Conservation (phyloP, 2,113 vertebrate species). For the Naja naja region DNA sequence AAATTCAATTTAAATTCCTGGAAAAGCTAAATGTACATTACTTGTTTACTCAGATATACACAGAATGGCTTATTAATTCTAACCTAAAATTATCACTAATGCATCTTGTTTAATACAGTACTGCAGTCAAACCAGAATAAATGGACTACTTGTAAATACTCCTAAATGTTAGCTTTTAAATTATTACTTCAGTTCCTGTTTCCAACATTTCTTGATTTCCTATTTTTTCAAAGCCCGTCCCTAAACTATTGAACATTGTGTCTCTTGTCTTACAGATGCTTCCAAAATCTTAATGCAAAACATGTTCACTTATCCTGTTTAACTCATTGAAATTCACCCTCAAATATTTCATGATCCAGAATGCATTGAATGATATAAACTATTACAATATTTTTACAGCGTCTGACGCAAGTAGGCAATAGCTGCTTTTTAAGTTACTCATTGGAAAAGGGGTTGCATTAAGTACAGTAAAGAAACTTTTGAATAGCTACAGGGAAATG, state of each 20-base stretch:
- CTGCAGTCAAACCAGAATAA: neutral
- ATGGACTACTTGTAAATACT: neutral
- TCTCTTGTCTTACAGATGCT: neutral
- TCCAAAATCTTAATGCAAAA: neutral
- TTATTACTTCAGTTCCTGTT: neutral
- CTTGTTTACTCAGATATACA: neutral
- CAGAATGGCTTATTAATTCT: neutral
- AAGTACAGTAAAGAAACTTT: neutral
- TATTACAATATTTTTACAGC: constrained; percentile 30
- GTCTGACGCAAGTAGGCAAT: constrained; percentile 16
- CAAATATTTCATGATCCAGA: neutral
- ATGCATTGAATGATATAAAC: neutral
- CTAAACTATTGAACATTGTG: neutral
- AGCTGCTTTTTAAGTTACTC: neutral
- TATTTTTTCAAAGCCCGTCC: neutral
- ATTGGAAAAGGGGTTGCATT: neutral
- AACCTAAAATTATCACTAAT: neutral
- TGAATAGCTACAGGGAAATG: neutral
- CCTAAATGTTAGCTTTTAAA: neutral
- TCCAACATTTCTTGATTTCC: neutral
- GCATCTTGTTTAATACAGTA: neutral
- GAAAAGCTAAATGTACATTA: neutral
- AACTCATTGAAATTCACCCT: neutral
- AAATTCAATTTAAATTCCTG: neutral
- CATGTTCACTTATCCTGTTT: neutral